Percentiles rank a stretch among this genome's conserved stretches.
phyloP scores from a whole-genome alignment of 2,888 invertebrate genomes.

The Chorisops tibialis region DNA sequence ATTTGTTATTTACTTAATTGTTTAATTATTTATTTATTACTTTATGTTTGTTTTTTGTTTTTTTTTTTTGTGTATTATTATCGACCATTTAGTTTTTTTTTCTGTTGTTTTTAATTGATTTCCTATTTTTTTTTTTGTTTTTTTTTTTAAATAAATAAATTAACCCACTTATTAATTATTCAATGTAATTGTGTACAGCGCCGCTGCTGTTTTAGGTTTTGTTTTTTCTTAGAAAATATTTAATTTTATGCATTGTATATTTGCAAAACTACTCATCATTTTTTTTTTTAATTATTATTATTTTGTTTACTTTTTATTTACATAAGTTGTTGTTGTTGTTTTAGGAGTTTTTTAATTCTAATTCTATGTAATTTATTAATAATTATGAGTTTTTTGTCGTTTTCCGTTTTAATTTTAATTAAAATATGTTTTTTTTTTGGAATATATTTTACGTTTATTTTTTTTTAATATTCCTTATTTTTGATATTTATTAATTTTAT shows the following conservation, averaged over 20 bases:
- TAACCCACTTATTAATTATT: neutral
- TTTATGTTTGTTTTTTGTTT: neutral
- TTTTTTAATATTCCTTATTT: neutral
- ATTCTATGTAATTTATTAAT: neutral
- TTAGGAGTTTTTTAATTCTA: neutral
- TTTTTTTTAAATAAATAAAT: neutral
- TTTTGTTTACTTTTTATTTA: too few species aligned
- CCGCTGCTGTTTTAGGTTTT: too few species aligned
- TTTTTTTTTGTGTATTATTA: neutral
- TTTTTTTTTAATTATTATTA: too few species aligned
- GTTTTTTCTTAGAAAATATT: too few species aligned
- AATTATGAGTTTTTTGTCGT: neutral
- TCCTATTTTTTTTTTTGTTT: neutral
- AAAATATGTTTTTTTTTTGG: neutral
- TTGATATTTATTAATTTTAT: slow-evolving; percentile 10
- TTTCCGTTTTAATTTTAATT: neutral
- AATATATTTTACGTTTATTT: neutral
- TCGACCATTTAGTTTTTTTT: neutral
- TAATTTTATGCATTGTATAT: too few species aligned
- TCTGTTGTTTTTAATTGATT: neutral
- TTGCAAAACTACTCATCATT: too few species aligned
- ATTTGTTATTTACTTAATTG: too few species aligned
- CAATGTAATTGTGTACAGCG: too few species aligned
- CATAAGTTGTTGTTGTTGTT: too few species aligned
- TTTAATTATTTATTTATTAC: too few species aligned